Percentiles rank a stretch among this genome's conserved stretches.
phyloP scores from a whole-genome alignment of 1,140 invertebrate species.

The Macrocentrus cingulum region DNA sequence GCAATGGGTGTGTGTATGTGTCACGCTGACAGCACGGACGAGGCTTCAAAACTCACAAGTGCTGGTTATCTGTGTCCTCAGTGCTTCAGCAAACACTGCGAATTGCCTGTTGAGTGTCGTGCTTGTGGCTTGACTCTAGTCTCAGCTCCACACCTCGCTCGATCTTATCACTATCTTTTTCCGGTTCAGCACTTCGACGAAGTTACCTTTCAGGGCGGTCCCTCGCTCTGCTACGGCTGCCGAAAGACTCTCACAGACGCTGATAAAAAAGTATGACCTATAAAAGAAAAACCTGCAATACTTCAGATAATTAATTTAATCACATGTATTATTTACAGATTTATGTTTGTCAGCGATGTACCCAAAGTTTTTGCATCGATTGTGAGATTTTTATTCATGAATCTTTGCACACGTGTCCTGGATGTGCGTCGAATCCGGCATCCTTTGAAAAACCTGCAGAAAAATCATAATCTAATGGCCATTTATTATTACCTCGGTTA shows the following conservation, averaged over 20 bases:
- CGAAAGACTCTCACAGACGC: slow-evolving; percentile 67
- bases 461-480: neutral
- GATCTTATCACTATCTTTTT: slow-evolving; percentile 96
- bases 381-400: slow-evolving; percentile 95
- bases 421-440: slow-evolving; percentile 73
- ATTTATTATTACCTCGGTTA: neutral
- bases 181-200: slow-evolving; percentile 86
- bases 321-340: slow-evolving; percentile 62
- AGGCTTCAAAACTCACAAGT: slow-evolving; percentile 66
- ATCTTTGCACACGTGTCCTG: slow-evolving; percentile 91
- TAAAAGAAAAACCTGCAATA: slow-evolving; percentile 11
- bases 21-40: slow-evolving; percentile 77
- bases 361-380: slow-evolving; percentile 83
- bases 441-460: slow-evolving; percentile 53
- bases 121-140: slow-evolving; percentile 95
- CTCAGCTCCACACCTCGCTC: slow-evolving; percentile 93
- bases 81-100: slow-evolving; percentile 96
- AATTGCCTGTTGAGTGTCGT: slow-evolving; percentile 94
- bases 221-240: slow-evolving; percentile 71
- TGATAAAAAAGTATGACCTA: slow-evolving; percentile 70
- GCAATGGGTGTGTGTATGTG: slow-evolving; percentile 84
- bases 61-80: slow-evolving; percentile 94
- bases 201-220: slow-evolving; percentile 56
- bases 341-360: slow-evolving; percentile 79
- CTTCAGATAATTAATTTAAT: neutral